phyloP scores from a whole-genome alignment of 1,140 invertebrate genomes.

The Drosophila micromelanica region DNA sequence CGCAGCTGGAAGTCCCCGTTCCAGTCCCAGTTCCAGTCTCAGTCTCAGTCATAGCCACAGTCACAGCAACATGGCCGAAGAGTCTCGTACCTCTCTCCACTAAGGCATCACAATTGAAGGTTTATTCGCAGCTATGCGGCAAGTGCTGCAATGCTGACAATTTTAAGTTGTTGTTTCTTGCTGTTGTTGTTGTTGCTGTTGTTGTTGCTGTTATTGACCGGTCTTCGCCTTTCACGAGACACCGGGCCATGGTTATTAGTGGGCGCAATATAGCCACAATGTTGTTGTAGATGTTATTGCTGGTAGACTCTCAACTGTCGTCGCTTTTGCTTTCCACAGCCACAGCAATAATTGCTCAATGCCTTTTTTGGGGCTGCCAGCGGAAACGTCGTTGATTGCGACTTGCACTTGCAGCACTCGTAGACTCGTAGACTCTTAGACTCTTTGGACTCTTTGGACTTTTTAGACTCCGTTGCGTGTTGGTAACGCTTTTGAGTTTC shows the following conservation, averaged over 20 bases:
- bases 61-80: constrained; percentile 4
- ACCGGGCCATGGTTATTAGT: constrained; percentile 52
- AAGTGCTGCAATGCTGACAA: constrained; percentile 74
- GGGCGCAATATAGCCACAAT: constrained; percentile 46
- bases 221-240: constrained; percentile 69
- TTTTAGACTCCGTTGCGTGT: no score
- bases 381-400: constrained; percentile 57
- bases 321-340: constrained; percentile 54
- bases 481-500: constrained; percentile 17
- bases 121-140: constrained; percentile 54
- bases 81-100: constrained; percentile 1
- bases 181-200: constrained; percentile 28
- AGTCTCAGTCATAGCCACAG: neutral
- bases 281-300: constrained; percentile 31
- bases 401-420: constrained; percentile 34
- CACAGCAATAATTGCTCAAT: constrained; percentile 65
- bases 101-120: constrained; percentile 24
- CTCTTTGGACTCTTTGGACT: no score
- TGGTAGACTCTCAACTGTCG: constrained; percentile 17
- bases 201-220: constrained; percentile 53
- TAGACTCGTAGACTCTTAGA: constrained; percentile 7
- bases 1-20: constrained; percentile 66
- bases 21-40: constrained; percentile 11
- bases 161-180: constrained; percentile 54
- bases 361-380: constrained; percentile 67